phyloP scores from a whole-genome alignment of 2,888 invertebrate species.

The Clitarchus hookeri region DNA sequence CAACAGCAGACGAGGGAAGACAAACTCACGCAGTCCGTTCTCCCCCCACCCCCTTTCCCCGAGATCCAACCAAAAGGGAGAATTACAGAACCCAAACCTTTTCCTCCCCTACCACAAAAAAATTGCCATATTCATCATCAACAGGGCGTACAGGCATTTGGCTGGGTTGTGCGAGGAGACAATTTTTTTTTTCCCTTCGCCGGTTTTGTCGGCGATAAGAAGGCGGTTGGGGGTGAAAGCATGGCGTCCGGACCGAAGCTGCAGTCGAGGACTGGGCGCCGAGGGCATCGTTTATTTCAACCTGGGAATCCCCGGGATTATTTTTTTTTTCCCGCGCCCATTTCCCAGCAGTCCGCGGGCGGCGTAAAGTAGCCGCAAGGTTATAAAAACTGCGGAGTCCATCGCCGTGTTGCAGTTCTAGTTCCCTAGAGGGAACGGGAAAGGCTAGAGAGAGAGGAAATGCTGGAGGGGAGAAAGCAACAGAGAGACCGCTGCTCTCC shows the following conservation, averaged over 20 bases:
- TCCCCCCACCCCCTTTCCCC: too few species aligned
- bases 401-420: neutral
- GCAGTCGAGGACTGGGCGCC: constrained; percentile 19
- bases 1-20: too few species aligned
- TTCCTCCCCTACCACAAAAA: neutral
- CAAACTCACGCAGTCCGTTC: too few species aligned
- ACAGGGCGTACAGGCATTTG: neutral
- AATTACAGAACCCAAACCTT: neutral
- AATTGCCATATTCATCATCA: neutral
- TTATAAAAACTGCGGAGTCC: constrained; percentile 1
- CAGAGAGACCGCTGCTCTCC: neutral
- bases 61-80: neutral
- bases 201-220: neutral
- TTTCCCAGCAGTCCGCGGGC: neutral
- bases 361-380: neutral
- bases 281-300: neutral
- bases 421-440: neutral
- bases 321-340: neutral
- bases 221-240: neutral
- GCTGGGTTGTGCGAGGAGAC: neutral
- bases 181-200: neutral
- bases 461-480: neutral
- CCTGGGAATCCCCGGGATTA: neutral
- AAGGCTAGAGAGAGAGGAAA: too few species aligned
- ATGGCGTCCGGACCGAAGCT: neutral